phyloP scores from a whole-genome alignment of 2,797 vertebrate genomes.

The Miopithecus talapoin region DNA sequence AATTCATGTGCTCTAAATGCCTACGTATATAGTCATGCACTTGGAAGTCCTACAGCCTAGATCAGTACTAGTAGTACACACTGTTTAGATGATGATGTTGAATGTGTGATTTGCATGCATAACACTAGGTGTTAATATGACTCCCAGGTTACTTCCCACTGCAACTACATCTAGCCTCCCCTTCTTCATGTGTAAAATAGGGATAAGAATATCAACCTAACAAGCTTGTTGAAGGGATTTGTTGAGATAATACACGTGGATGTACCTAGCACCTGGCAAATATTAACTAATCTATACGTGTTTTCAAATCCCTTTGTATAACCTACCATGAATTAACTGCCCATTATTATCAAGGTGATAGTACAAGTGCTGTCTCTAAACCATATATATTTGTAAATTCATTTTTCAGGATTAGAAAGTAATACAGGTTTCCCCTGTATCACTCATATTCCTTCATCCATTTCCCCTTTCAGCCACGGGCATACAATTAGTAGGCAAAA shows the following conservation, averaged over 20 bases:
- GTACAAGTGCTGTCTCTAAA: not conserved
- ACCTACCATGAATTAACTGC: not conserved
- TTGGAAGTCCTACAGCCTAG: not conserved
- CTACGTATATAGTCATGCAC: not conserved
- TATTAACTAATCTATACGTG: slow-evolving; percentile 37
- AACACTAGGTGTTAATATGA: not conserved
- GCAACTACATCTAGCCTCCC: not conserved
- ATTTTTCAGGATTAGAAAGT: slow-evolving; percentile 13
- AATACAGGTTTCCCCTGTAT: not conserved
- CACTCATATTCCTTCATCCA: not conserved
- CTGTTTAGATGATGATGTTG: not conserved
- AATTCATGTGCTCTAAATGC: not conserved
- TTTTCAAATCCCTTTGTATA: slow-evolving; percentile 1
- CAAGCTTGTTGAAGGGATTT: not conserved
- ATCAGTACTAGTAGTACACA: not conserved
- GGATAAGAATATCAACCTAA: not conserved
- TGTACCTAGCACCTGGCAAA: not conserved
- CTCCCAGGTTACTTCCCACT: not conserved
- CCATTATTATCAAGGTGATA: not conserved
- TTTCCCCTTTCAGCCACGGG: not conserved
- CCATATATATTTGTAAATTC: not conserved
- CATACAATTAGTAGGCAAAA: not conserved
- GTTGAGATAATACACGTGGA: slow-evolving; percentile 5
- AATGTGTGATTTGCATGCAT: not conserved
- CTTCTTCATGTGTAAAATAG: slow-evolving; percentile 44